Conservation (phyloP, 2,113 vertebrate genomes). For the Gadus macrocephalus region DNA sequence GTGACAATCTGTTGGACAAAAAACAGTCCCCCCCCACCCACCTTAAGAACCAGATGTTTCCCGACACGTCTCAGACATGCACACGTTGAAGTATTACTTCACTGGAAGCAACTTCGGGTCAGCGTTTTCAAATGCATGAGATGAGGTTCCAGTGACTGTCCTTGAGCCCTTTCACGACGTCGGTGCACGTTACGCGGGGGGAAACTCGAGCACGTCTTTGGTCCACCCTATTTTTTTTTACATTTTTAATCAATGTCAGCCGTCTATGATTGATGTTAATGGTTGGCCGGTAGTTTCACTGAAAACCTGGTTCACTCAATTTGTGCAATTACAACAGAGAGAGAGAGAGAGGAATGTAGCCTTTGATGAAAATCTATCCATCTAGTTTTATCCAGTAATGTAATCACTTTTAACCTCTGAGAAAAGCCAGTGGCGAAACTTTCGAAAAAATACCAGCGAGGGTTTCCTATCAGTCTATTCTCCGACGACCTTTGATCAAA, state of each 20-base stretch:
- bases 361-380: conserved; percentile 41
- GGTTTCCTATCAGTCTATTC: conserved; percentile 5
- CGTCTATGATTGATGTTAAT: not conserved
- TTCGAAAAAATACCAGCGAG: conserved; percentile 18
- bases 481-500: conserved; percentile 23
- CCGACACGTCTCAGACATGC: too few species aligned
- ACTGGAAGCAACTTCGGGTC: too few species aligned
- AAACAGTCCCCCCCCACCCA: too few species aligned
- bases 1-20: too few species aligned
- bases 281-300: conserved; percentile 1
- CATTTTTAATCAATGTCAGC: not conserved
- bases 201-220: too few species aligned
- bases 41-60: too few species aligned
- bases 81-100: too few species aligned
- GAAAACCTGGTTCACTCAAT: not conserved
- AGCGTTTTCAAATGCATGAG: too few species aligned
- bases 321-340: conserved; percentile 5
- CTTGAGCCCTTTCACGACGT: too few species aligned
- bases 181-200: too few species aligned
- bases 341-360: not conserved
- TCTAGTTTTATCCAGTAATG: conserved; percentile 38
- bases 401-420: conserved; percentile 33
- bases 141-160: too few species aligned
- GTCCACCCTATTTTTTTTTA: too few species aligned
- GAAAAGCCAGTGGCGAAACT: conserved; percentile 19